Base-by-base conservation (phyloP, 2,888 invertebrate species). In the Meta bourneti region DNA sequence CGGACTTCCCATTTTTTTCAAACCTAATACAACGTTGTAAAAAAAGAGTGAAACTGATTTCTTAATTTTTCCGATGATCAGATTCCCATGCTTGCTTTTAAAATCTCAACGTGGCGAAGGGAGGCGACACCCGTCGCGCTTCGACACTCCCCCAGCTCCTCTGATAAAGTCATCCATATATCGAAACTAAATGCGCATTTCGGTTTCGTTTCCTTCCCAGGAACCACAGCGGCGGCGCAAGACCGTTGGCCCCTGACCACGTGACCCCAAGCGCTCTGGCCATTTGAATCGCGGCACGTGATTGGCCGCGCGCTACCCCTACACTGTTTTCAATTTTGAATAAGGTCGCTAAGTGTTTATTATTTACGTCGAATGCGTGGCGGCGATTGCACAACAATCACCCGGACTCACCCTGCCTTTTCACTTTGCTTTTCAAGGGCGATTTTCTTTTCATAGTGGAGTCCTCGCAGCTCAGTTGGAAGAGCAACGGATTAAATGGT, bases 131-230 rank as follows among this genome's bases (percentile, higher is more conserved):
- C 4, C 34, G 34, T 34, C 4, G 34, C 34, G 34, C 34, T 34
- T 34, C 34, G 34, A 34, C 34, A 34, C 34, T 34, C 34, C 34
- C 34, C 34, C 34, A 2, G 34, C 34, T 34, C 34, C 34, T 34
- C 34, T 4, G 34, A 34, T 4, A 34, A 34, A 34, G 4, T 16
- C 74, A 34, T 84, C 49, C n/a, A 6, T 8, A 19, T 81, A 72
- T n/a, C 88, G 88, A 88, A 88, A 88, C 80, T 54, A 52, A 13
- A 20, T 11, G 19, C 52, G 80, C 54, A 34, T 80, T 74, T 81
- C 80, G 88, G 88, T 88, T 88, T 88, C 88, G 80, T 81, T 88
- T 88, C 71, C 86, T 80, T 88, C 88, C 49, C 87, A 61, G 48
- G 34, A 13, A 6, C 75, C 51, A 19, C 80, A n/a, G 69, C 19